Conservation (phyloP, 2,797 vertebrate genomes). For the Sparus aurata region DNA sequence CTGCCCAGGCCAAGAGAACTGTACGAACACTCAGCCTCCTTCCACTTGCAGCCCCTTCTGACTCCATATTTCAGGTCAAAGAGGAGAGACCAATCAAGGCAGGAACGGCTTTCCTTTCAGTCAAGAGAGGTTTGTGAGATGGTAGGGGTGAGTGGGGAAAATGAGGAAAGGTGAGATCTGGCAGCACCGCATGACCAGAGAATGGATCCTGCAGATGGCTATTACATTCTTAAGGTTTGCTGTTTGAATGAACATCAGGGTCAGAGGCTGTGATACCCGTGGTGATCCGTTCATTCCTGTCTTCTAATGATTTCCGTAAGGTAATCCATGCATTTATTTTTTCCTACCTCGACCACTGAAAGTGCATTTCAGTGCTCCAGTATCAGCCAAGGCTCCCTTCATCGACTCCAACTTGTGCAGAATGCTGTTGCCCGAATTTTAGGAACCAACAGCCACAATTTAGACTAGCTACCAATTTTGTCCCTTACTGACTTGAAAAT, state of each 20-base stretch:
- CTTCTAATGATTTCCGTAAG: too few relatives aligned
- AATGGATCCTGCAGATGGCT: conserved; percentile 62
- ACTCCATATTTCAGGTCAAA: conserved; percentile 49
- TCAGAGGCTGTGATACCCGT: conserved; percentile 70
- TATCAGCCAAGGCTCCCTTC: too few relatives aligned
- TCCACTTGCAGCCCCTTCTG: neutral
- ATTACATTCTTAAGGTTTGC: conserved; percentile 63
- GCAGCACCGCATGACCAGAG: conserved; percentile 34
- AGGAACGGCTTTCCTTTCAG: conserved; percentile 68
- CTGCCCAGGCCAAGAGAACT: conserved; percentile 18
- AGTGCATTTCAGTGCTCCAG: too few relatives aligned
- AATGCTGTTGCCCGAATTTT: too few relatives aligned
- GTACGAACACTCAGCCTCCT: conserved; percentile 35
- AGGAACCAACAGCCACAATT: too few relatives aligned
- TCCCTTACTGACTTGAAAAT: too few relatives aligned
- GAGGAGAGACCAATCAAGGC: conserved; percentile 77
- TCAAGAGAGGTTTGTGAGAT: conserved; percentile 33
- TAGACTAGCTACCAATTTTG: too few relatives aligned
- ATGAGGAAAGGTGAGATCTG: conserved; percentile 20
- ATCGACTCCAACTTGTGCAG: too few relatives aligned
- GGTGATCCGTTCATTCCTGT: neutral
- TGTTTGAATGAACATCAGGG: conserved; percentile 60
- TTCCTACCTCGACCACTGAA: too few relatives aligned
- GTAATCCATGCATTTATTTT: too few relatives aligned
- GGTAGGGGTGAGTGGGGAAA: conserved; percentile 15